phyloP scores from a whole-genome alignment of 2,888 invertebrate genomes.

The Drosophila fulvimacula region DNA sequence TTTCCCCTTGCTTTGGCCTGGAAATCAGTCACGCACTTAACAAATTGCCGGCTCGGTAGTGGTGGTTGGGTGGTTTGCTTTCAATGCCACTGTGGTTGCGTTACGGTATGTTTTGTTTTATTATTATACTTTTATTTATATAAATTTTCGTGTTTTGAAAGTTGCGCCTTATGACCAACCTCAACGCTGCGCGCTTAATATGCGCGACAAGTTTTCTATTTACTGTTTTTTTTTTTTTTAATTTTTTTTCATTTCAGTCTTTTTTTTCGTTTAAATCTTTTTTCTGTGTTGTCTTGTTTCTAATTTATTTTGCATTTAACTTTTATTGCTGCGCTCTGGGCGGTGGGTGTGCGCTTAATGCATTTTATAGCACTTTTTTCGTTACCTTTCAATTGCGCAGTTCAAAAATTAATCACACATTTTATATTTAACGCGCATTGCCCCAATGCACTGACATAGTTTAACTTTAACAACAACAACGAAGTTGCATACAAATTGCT shows the following conservation, averaged over 20 bases:
- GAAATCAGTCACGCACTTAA: constrained; percentile 42
- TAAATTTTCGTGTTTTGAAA: constrained; percentile 44
- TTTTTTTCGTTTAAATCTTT: constrained; percentile 3
- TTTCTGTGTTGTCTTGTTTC: constrained; percentile 4
- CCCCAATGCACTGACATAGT: constrained; percentile 68
- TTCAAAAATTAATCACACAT: constrained; percentile 44
- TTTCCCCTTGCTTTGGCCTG: constrained; percentile 22
- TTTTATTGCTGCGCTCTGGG: constrained; percentile 42
- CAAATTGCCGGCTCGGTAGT: constrained; percentile 36
- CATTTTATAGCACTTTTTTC: constrained; percentile 62
- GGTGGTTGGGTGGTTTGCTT: constrained; percentile 23
- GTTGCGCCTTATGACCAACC: constrained; percentile 70
- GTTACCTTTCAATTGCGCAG: constrained; percentile 51
- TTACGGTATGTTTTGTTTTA: constrained; percentile 20
- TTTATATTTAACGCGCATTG: constrained; percentile 53
- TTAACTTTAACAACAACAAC: constrained; percentile 19
- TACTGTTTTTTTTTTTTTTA: constrained; percentile 46
- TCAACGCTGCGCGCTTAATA: constrained; percentile 59
- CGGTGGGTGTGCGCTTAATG: constrained; percentile 32
- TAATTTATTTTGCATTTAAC: constrained; percentile 37
- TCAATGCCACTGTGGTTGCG: constrained; percentile 60
- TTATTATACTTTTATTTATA: constrained; percentile 6
- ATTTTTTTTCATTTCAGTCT: constrained; percentile 14
- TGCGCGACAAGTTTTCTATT: constrained; percentile 56
- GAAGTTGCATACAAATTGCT: constrained; percentile 64